phyloP scores from a whole-genome alignment of 2,888 invertebrate species.

The Iselma pallidipennis region DNA sequence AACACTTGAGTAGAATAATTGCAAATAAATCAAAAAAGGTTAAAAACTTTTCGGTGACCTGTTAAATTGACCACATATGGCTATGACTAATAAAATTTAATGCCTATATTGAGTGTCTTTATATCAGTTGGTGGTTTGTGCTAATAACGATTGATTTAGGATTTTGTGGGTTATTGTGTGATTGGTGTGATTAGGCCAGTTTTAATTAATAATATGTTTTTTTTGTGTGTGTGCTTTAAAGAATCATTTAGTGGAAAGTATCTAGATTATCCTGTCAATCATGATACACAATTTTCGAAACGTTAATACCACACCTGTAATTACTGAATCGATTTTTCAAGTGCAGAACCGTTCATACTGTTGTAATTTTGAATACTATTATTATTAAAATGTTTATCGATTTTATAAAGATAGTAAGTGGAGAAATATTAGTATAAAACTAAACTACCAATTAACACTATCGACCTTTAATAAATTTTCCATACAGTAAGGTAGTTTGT shows the following conservation, averaged over 20 bases:
- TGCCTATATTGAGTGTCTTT: not conserved
- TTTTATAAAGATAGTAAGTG: constrained; percentile 16
- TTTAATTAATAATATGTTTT: constrained; percentile 19
- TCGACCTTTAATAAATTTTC: constrained; percentile 29
- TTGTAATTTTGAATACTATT: not conserved
- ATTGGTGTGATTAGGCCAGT: constrained; percentile 9
- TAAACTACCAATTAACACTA: constrained; percentile 30
- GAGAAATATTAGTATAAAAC: constrained; percentile 23
- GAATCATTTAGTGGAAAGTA: not conserved
- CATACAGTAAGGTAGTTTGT: constrained; percentile 10
- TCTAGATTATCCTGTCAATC: constrained; percentile 18
- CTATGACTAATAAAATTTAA: not conserved
- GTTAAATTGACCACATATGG: not conserved
- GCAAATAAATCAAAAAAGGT: too few species aligned
- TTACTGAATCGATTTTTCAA: constrained; percentile 21
- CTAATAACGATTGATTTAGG: constrained; percentile 21
- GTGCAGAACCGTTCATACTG: not conserved
- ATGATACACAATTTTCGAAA: not conserved
- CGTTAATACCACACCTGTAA: constrained; percentile 13
- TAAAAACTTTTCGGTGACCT: not conserved
- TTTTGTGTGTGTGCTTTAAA: not conserved
- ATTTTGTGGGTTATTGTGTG: not conserved
- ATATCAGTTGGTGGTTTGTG: constrained; percentile 1
- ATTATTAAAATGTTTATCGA: constrained; percentile 19
- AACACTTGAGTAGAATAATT: too few species aligned